phyloP scores from a whole-genome alignment of 2,113 vertebrate species.

The Hippopotamus amphibius region DNA sequence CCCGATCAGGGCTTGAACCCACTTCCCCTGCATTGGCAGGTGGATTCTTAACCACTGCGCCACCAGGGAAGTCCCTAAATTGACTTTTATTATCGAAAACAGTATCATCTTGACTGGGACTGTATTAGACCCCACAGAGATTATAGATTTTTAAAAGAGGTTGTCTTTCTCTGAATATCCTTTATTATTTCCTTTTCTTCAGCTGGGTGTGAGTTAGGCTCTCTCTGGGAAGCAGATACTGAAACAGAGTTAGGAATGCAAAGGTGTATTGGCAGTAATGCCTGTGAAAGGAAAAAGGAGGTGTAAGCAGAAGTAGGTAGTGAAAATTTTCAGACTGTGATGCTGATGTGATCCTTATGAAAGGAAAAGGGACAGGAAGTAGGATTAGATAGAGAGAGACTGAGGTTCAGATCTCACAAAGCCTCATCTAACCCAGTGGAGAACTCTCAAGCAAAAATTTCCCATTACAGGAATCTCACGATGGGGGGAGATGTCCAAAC shows the following conservation, averaged over 20 bases:
- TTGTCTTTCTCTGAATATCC: not conserved
- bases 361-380: not conserved
- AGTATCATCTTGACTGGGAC: not conserved
- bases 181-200: constrained; percentile 15
- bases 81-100: constrained; percentile 35
- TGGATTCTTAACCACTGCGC: too few relatives aligned
- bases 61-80: not conserved
- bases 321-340: not conserved
- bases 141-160: not conserved
- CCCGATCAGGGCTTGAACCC: too few relatives aligned
- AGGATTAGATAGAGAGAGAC: not conserved
- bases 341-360: not conserved
- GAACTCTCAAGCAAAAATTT: not conserved
- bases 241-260: constrained; percentile 16
- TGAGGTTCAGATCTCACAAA: constrained; percentile 1
- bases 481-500: not conserved
- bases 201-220: not conserved
- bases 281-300: not conserved
- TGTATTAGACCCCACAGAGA: not conserved
- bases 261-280: not conserved
- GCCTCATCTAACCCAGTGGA: not conserved
- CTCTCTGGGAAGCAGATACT: not conserved
- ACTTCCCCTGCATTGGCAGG: too few relatives aligned
- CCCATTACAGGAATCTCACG: not conserved
- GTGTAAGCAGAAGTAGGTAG: not conserved